Conservation (phyloP, 1,140 invertebrate species). For the Drosophila micromelanica region DNA sequence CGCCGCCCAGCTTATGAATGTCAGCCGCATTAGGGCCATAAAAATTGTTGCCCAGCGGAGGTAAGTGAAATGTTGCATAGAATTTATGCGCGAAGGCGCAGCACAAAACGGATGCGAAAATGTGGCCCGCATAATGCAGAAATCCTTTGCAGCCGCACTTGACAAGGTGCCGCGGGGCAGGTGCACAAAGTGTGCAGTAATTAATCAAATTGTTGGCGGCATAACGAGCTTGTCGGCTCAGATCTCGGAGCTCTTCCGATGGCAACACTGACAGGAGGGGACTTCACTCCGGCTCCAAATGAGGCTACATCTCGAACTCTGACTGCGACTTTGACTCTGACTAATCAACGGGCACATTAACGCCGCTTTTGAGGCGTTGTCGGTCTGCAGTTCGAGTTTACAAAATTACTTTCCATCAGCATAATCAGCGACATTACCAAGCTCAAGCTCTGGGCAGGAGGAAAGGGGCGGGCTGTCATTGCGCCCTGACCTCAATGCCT, state of each 20-base stretch:
- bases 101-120: conserved; percentile 35
- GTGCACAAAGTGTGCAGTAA: conserved; percentile 50
- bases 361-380: conserved; percentile 58
- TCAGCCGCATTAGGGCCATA: conserved; percentile 42
- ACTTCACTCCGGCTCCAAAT: neutral
- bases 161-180: conserved; percentile 4
- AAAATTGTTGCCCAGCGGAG: conserved; percentile 53
- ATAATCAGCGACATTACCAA: conserved; percentile 78
- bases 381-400: conserved; percentile 70
- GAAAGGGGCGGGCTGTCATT: conserved; percentile 10
- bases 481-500: conserved; percentile 45
- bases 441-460: conserved; percentile 6
- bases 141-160: conserved; percentile 30
- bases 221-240: conserved; percentile 76
- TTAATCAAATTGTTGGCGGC: conserved; percentile 81
- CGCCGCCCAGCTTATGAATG: conserved; percentile 51
- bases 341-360: conserved; percentile 78
- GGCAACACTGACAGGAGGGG: neutral
- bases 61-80: conserved; percentile 79
- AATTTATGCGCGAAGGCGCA: conserved; percentile 49
- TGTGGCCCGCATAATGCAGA: conserved; percentile 22
- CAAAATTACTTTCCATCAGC: conserved; percentile 81
- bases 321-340: conserved; percentile 6
- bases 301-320: neutral
- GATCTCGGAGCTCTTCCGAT: no score